A percentile compares a stretch with the other conserved stretches of the same genome.
phyloP scores from a whole-genome alignment of 2,888 invertebrate species.

The Leptinotarsa peninsularis region DNA sequence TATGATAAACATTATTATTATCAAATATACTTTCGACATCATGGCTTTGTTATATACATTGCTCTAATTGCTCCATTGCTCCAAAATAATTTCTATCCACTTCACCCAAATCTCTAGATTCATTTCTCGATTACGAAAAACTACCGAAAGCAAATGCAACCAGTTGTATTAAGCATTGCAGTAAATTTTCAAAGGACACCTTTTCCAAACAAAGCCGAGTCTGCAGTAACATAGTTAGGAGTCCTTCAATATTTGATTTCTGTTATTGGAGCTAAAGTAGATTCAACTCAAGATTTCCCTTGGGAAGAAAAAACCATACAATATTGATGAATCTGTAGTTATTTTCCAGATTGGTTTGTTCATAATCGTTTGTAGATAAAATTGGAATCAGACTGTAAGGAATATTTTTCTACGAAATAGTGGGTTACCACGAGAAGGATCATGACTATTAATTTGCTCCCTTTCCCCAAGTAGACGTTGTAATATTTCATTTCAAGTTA shows the following conservation, averaged over 20 bases:
- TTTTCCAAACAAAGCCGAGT: background rate
- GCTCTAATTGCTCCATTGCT: too few species aligned
- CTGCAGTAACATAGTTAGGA: background rate
- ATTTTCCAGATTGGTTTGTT: background rate
- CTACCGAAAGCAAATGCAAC: background rate
- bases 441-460: too few species aligned
- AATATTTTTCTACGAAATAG: too few species aligned
- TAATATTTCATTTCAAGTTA: too few species aligned
- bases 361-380: background rate
- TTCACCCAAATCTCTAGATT: background rate
- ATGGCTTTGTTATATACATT: background rate
- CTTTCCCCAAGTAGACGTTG: too few species aligned
- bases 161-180: background rate
- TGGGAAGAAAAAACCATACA: background rate
- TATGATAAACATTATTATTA: too few species aligned
- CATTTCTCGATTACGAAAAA: background rate
- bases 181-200: too few species aligned
- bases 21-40: background rate
- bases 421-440: too few species aligned
- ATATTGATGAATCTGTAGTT: background rate
- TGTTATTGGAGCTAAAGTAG: background rate
- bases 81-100: background rate
- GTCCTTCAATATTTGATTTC: slow-evolving; percentile 10
- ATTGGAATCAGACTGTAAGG: background rate
- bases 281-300: background rate